Evolutionary conservation across 2,797 vertebrate genomes (phyloP), one percentile per base, ranked within the genome.

Genomic region (Argyrosomus regius): DNA sequence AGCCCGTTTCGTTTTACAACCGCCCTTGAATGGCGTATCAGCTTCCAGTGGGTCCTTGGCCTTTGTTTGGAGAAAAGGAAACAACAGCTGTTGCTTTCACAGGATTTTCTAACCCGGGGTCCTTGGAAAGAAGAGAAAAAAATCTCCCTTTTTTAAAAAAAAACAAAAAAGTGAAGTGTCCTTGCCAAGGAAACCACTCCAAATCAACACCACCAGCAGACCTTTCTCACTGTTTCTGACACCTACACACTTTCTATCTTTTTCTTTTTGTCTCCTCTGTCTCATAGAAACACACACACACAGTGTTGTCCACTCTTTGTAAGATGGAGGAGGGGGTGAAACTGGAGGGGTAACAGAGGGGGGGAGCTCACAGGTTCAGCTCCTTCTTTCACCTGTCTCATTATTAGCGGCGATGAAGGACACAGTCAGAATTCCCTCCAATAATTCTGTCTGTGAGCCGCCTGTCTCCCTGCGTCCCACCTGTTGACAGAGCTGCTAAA

Each of bases 51-150:
- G 88, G 90, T 93, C 92, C 87, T 93, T 90, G 90, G 89, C 91
- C 88, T 94, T 94, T 93, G 82, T 93, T 85, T 77, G 88, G 84
- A 81, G 82, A 84, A 90, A 87, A 91, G 86, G 90, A 93, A 92
- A 96, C 94, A 97, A 96, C 97, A 97, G 97, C 96, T 97, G 96
- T 96, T 96, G 95, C 96, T 97, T 97, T 97, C 96, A 97, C 93
- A 96, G 94, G 95, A 90, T 95, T 94, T 96, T 96, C 91, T 96
- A 96, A 96, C 95, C 96, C 94, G 56, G 86, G 90, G 93, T 94
- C 91, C 91, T 94, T 77, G 62, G 64, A 83, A 80, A 88, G 71
- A 78, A 86, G 70, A 73, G 74, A 59, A 77, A 83, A 75, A 1
- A 94, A 92, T 82, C 86, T 83, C 17, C 35, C 2, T 16, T 43